Evolutionary conservation across 2,797 vertebrate species (phyloP), one percentile per base, ranked within the genome.

Genomic region (Pipistrellus kuhlii): DNA sequence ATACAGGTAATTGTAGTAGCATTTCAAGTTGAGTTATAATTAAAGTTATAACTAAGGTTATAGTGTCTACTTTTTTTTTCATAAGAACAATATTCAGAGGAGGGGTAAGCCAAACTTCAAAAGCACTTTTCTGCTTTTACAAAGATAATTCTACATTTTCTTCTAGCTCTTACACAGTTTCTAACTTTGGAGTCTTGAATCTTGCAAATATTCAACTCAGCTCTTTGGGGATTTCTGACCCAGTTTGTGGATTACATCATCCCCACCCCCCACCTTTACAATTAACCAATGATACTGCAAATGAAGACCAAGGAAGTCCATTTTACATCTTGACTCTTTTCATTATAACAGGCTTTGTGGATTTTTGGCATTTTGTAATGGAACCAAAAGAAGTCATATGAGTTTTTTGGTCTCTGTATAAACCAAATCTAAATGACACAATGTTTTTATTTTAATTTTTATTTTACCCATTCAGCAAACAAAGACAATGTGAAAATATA

Each of bases 41-140:
- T 78, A n/a, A 84, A 41, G 15, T 83, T 72, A 55, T 48, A 89
- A 57, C 7, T 8, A 32, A 92, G 20, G 6, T 71, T 84, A 55
- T 53, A 82, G 14, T 3, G 11, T 44, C 14, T 62, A 15, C 13
- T 78, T 81, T 85, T 90, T 27, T 83, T 85, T 46, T 51, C 75
- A 38, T 69, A 75, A 68, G 27, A 55, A 86, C 90, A 73, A 38
- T 72, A 82, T 21, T 80, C 13, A 85, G 44, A 17, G 13, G 15
- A 84, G 6, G 8, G 35, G 17, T 20, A 85, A 81, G 9, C 73
- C 38, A 69, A 81, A 82, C 30, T 88, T 88, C 21, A 72, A 75
- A 94, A 69, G 25, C 10, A 62, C 4, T 90, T 91, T 89, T 62
- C 15, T 91, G 87, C 9, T 66, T 94, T 82, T 75, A 57, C 59